Evolutionary conservation across 2,888 invertebrate genomes (phyloP), one percentile per base, ranked within the genome.

Genomic region (Sinelater perroti): DNA sequence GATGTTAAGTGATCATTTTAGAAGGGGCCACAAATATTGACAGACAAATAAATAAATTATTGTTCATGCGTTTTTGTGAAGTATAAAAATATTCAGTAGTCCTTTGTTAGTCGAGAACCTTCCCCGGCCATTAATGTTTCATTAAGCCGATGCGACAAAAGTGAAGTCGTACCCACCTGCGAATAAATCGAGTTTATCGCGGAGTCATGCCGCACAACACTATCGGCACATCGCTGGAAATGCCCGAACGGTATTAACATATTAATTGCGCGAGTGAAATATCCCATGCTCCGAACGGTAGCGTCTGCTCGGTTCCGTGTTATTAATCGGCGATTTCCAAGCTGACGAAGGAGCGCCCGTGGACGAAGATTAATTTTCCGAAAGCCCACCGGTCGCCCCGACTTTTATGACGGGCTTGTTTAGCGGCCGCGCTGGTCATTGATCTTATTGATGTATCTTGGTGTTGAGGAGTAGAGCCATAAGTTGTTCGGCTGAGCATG

Each of bases 401-500:
- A 11, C 14, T 36, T 18, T 36, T 8, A 18, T 18, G 36, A 14
- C 18, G 18, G n/a, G 44, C 28, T 26, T 44, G 21, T 44, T 44
- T 33, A 50, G 35, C 38, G 18, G 20, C 20, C 11, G n/a, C 21
- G 18, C 18, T 38, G 63, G 61, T 63, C 61, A 59, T 64, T 63
- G 63, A 63, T 64, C 63, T 47, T 61, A 56, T 62, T 64, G 62
- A 64, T 61, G 64, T 67, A 63, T 61, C 54, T 56, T 56, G 31
- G 63, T 63, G 62, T 63, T 60, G 56, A 54, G 64, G 63, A 60
- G 70, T 62, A 61, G 46, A 61, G 67, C 71, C 66, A 73, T 74
- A 75, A 75, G 68, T 74, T 72, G 71, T 72, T 68, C 71, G 67
- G 70, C 67, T 69, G 70, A 68, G 66, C 72, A 70, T 72, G 76